Evolutionary conservation across 1,140 invertebrate genomes (phyloP).

Genomic region (Metaphire vulgaris): DNA sequence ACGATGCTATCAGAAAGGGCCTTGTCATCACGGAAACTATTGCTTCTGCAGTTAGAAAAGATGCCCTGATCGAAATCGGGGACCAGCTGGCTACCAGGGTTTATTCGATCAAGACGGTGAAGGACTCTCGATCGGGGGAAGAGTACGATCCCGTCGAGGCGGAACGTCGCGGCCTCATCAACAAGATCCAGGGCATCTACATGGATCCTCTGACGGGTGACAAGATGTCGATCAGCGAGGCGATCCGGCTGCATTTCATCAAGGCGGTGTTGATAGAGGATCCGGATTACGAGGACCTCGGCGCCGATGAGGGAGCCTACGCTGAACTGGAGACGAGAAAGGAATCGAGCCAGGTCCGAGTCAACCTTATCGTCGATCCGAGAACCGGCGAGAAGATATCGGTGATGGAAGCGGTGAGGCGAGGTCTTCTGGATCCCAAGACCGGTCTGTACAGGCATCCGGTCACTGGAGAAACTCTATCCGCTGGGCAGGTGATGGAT

Average conservation of each 20-base stretch:
- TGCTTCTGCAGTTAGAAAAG: conserved; percentile 20
- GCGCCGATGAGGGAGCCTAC: conserved; percentile 68
- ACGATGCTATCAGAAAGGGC: conserved; percentile 43
- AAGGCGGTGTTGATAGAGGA: conserved; percentile 57
- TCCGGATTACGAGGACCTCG: conserved; percentile 66
- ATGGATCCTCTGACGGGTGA: conserved; percentile 71
- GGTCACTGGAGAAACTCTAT: conserved; percentile 62
- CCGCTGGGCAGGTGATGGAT: conserved; percentile 71
- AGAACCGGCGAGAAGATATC: conserved; percentile 67
- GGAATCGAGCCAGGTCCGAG: conserved; percentile 58
- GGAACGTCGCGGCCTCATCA: conserved; percentile 30
- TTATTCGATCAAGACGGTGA: conserved; percentile 58
- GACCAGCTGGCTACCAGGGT: conserved; percentile 36
- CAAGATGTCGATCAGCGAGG: conserved; percentile 43
- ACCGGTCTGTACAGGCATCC: conserved; percentile 61
- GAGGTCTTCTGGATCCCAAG: conserved; percentile 67
- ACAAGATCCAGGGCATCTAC: conserved; percentile 33
- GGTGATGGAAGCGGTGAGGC: conserved; percentile 70
- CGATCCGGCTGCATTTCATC: conserved; percentile 58
- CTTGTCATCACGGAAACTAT: conserved; percentile 34
- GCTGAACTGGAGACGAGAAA: conserved; percentile 66
- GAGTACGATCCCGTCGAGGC: conserved; percentile 29
- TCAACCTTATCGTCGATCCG: conserved; percentile 63
- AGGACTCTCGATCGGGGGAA: conserved; percentile 57
- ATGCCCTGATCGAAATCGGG: conserved; percentile 24